Percentiles rank a stretch among this genome's conserved stretches.
Conservation (phyloP, 2,113 vertebrate genomes). For the Caretta caretta region DNA sequence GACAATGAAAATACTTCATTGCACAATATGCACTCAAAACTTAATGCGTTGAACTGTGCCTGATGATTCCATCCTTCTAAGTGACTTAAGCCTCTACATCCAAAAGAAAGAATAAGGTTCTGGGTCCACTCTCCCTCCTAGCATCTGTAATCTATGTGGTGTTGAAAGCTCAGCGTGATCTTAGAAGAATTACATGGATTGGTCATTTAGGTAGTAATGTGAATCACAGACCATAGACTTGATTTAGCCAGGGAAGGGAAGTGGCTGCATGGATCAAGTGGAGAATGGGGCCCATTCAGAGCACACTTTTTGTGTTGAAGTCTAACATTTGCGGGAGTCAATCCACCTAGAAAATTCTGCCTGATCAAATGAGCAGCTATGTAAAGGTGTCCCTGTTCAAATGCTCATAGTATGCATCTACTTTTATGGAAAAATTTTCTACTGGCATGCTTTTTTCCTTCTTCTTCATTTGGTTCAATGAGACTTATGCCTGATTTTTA, state of each 20-base stretch:
- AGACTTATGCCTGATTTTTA: not conserved
- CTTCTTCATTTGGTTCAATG: not conserved
- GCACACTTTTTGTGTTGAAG: not conserved
- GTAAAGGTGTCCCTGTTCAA: not conserved
- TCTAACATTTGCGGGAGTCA: not conserved
- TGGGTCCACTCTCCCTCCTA: not conserved
- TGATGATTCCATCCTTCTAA: not conserved
- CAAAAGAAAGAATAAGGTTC: not conserved
- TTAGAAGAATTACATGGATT: not conserved
- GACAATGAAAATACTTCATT: no score
- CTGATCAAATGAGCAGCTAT: constrained; percentile 1
- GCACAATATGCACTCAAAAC: no score
- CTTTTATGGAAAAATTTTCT: not conserved
- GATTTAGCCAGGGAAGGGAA: not conserved
- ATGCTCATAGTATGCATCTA: not conserved
- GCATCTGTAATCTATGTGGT: not conserved
- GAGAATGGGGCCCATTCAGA: not conserved
- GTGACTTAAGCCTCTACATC: not conserved
- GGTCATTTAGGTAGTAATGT: not conserved
- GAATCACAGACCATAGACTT: not conserved
- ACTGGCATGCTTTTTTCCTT: not conserved
- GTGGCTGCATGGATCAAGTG: not conserved
- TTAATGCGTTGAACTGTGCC: not conserved
- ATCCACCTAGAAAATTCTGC: not conserved
- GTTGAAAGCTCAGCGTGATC: not conserved